Conservation (phyloP, 2,113 vertebrate species). For the Cisticola juncidis region DNA sequence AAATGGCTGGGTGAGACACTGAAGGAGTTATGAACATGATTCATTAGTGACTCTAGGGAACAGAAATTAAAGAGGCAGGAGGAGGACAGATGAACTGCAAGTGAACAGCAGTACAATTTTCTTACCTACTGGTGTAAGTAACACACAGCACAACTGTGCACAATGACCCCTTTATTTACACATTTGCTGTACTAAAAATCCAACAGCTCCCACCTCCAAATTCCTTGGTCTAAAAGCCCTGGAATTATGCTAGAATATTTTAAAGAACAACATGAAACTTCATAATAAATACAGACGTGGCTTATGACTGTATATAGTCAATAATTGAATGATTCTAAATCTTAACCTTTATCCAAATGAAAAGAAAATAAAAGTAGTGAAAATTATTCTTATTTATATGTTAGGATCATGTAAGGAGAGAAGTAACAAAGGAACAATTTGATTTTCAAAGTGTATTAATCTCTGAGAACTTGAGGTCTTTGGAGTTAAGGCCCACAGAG, state of each 20-base stretch:
- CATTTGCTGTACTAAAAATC: accelerated
- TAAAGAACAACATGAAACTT: not conserved
- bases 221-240: not conserved
- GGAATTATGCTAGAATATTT: not conserved
- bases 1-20: not conserved
- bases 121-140: not conserved
- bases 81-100: not conserved
- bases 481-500: not conserved
- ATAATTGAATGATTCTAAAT: not conserved
- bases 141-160: not conserved
- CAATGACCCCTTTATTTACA: not conserved
- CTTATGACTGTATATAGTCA: not conserved
- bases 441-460: not conserved
- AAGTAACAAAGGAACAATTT: not conserved
- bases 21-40: not conserved
- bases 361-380: not conserved
- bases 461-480: not conserved
- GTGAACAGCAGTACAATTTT: not conserved
- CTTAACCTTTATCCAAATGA: not conserved
- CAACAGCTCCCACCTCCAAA: not conserved
- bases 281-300: not conserved
- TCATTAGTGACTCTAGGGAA: not conserved
- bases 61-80: not conserved
- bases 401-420: not conserved
- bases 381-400: not conserved